Evolutionary conservation across 2,113 vertebrate species (phyloP), one percentile per base, ranked within the genome.

Genomic region (Paratilapia polleni): DNA sequence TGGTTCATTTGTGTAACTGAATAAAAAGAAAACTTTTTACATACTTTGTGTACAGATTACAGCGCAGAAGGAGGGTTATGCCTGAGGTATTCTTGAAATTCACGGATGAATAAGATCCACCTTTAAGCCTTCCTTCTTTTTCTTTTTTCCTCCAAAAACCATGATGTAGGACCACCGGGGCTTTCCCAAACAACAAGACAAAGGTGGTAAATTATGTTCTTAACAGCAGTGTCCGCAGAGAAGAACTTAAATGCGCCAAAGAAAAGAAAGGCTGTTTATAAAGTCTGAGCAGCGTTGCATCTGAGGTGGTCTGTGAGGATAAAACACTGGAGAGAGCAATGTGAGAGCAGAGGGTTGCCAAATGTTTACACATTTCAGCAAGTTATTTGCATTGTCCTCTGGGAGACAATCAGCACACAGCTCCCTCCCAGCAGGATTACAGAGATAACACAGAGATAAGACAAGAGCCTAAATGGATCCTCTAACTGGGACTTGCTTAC

Each of bases 401-500:
- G 91, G 90, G 94, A 95, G 90, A 94, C 91, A 90, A 95, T 94
- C 93, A 93, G 93, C 90, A 85, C 87, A 88, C 90, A 87, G 87
- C 70, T 91, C 89, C 88, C 87, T 92, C 91, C 90, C 85, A 47
- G 91, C 87, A 89, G 94, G 92, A 92, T 94, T 93, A 92, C 70
- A 56, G 54, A 95, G 94, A 95, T 94, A 95, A 94, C 93, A 91
- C 78, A 36, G 19, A 95, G 91, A 95, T 95, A 95, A 94, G 88
- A 94, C 81, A 86, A n/a, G 38, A 24, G 88, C 54, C 87, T 84
- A 86, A 93, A 93, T 90, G 84, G 89, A 85, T 93, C 84, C 80
- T 79, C 85, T 43, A 38, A 82, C 60, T 57, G 86, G 52, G 49
- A 63, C 77, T 78, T 88, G 84, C 89, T 93, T 90, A 90, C 84